A percentile compares a stretch with the other conserved stretches of the same genome.
Conservation (phyloP, 2,797 vertebrate genomes). For the Paratrypauchen microcephalus region DNA sequence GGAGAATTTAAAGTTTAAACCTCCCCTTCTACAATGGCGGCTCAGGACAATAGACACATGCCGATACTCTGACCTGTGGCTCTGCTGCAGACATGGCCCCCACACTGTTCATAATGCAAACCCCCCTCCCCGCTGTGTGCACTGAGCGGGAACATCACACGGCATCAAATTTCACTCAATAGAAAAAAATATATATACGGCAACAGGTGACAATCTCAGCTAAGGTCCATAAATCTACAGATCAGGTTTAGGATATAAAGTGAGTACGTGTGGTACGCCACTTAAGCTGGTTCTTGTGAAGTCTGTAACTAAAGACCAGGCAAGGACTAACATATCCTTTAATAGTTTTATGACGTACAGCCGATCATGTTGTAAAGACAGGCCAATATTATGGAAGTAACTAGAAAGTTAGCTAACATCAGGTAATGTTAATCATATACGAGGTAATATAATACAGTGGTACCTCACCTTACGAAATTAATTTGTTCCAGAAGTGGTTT, state of each 20-base stretch:
- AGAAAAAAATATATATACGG: conserved; percentile 22
- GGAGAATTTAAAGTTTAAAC: conserved; percentile 67
- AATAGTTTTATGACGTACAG: neutral
- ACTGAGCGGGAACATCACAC: conserved; percentile 51
- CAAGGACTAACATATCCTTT: neutral
- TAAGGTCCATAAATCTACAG: conserved; percentile 28
- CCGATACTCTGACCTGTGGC: conserved; percentile 59
- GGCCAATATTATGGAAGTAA: neutral
- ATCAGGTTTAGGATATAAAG: conserved; percentile 26
- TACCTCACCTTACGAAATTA: no score
- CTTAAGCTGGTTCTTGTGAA: conserved; percentile 21
- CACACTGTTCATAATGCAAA: conserved; percentile 39
- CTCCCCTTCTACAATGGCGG: conserved; percentile 48
- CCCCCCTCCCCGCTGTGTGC: conserved; percentile 20
- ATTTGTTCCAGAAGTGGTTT: no score
- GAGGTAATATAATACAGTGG: no score
- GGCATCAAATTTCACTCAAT: conserved; percentile 46
- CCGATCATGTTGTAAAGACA: neutral
- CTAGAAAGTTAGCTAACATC: no score
- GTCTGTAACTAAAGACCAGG: conserved; percentile 42
- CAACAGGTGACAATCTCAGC: conserved; percentile 50
- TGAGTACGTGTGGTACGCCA: conserved; percentile 31
- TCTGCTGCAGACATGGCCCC: conserved; percentile 41
- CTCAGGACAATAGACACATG: conserved; percentile 77
- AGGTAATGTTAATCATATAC: no score